Evolutionary conservation across 2,888 invertebrate genomes (phyloP), one percentile per base, ranked within the genome.

Genomic region (Trichopoda pennipes): DNA sequence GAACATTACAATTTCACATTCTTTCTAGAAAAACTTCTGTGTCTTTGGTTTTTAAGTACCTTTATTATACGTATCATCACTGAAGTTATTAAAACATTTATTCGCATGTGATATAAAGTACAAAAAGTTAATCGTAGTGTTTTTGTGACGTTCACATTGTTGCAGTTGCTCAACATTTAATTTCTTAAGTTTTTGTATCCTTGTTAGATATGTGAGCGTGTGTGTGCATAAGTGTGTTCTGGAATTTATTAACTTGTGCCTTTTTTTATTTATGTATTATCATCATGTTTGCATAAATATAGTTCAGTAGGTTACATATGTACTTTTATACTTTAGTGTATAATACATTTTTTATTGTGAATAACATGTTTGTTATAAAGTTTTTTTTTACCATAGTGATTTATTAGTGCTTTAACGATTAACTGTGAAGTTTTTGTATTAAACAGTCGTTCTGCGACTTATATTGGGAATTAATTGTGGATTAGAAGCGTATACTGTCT

Each of bases 231-330:
- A 61, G 19, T 38, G 35, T 74, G 38, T 75, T 4, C 14, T 17
- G 53, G 16, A 77, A 74, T 51, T 49, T 21, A 53, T 68, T 21
- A 49, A 61, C 19, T 56, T 75, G 49, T 73, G 10, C 42, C 23
- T 16, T 61, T 56, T 44, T 35, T 58, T 58, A n/a, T 28, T 28
- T 28, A 10, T 28, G 51, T 64, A 4, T 42, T 38, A 73, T 60
- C 9, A 19, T 49, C n/a, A 38, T 75, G 8, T 32, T 55, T 49
- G 49, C 72, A 17, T 35, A 17, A 69, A 82, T 83, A 75, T 84
- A 83, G 84, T 83, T 85, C 35, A 84, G 66, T 83, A 77, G 84
- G 85, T 85, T 76, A 81, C 51, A 42, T 12, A 17, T n/a, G 14
- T 44, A 16, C 42, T 14, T 16, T 44, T 44, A 28, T 28, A 28